Conservation (phyloP, 1,140 invertebrate genomes). For the Meloidogyne exigua region DNA sequence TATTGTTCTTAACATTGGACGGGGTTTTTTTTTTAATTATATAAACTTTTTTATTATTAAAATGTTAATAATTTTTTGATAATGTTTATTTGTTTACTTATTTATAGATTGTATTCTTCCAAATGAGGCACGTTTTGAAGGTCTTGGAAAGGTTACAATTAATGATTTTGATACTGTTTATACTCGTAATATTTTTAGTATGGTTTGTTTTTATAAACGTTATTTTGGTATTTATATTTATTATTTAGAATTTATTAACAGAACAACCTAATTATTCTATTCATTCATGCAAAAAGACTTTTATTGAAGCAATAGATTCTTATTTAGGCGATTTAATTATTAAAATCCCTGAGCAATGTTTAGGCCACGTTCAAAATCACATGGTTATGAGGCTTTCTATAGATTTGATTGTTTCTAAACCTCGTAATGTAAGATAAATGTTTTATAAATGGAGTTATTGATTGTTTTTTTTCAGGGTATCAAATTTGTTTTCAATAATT, state of each 20-base stretch:
- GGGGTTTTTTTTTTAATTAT: conserved; percentile 14
- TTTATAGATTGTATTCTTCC: conserved; percentile 42
- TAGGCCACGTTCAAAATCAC: conserved; percentile 17
- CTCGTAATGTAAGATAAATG: conserved; percentile 30
- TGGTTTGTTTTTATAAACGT: conserved; percentile 21
- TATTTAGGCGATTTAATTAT: conserved; percentile 38
- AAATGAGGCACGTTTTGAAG: conserved; percentile 38
- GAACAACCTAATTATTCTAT: conserved; percentile 24
- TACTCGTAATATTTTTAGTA: conserved; percentile 24
- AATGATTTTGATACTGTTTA: conserved; percentile 36
- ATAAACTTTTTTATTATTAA: background rate
- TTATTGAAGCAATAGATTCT: conserved; percentile 14
- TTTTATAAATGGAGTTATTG: too few species aligned
- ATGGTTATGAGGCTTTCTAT: conserved; percentile 33
- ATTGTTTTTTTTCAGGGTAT: conserved; percentile 48
- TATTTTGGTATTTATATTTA: background rate
- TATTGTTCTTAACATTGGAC: conserved; percentile 30
- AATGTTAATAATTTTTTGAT: background rate
- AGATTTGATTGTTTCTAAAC: conserved; percentile 32
- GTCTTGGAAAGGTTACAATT: conserved; percentile 36
- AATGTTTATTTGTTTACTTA: background rate
- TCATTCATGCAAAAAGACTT: conserved; percentile 30
- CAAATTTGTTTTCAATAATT: conserved; percentile 38
- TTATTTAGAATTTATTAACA: conserved; percentile 16
- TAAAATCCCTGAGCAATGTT: conserved; percentile 34